Conservation (phyloP, 2,113 vertebrate species). For the Clarias magur region DNA sequence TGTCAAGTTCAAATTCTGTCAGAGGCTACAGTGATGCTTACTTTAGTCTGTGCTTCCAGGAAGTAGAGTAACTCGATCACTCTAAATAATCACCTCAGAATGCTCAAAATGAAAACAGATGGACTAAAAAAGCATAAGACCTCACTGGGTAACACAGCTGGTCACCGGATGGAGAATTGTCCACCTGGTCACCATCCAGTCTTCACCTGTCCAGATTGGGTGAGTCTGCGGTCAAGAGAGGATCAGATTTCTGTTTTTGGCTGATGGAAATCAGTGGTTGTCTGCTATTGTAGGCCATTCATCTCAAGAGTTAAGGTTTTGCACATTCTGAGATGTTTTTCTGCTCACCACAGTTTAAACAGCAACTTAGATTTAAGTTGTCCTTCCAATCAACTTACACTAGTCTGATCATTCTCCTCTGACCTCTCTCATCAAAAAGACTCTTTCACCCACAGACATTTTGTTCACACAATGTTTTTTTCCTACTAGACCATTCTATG, state of each 20-base stretch:
- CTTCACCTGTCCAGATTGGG: background rate
- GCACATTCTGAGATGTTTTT: too few relatives aligned
- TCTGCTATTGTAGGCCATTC: background rate
- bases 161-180: background rate
- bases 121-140: too few relatives aligned
- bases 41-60: background rate
- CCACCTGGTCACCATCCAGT: background rate
- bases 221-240: background rate
- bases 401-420: background rate
- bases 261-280: background rate
- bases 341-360: too few relatives aligned
- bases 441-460: background rate
- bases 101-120: too few relatives aligned
- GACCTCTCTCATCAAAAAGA: background rate
- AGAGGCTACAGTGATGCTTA: background rate
- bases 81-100: too few relatives aligned
- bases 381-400: background rate
- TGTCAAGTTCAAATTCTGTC: background rate
- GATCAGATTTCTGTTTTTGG: background rate
- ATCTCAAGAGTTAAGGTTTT: background rate
- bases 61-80: too few relatives aligned
- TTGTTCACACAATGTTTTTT: background rate
- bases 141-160: background rate
- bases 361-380: background rate
- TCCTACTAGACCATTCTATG: background rate